phyloP scores from a whole-genome alignment of 2,113 vertebrate species.

The Dipodomys spectabilis region DNA sequence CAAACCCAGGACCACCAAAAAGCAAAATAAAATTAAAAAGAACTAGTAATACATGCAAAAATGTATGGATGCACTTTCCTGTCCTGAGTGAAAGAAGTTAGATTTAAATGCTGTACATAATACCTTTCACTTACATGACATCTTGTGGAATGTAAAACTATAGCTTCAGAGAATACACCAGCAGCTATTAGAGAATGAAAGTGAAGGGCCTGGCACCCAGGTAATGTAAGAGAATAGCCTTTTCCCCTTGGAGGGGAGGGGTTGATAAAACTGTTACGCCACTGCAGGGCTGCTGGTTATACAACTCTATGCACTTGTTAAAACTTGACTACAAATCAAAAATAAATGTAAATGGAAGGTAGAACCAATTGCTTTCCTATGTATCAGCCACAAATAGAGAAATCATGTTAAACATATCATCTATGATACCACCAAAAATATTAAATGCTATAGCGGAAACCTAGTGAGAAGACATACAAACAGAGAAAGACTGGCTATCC shows the following conservation, averaged over 20 bases:
- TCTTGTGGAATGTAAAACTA: not conserved
- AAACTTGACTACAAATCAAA: not conserved
- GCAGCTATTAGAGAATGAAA: not conserved
- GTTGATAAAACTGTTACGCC: not conserved
- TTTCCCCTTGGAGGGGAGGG: not conserved
- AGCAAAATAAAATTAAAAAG: too few species aligned
- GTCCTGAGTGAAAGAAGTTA: not conserved
- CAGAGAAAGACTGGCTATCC: not conserved
- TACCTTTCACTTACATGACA: not conserved
- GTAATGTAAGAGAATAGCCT: not conserved
- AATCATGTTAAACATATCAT: not conserved
- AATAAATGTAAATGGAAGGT: constrained; percentile 4
- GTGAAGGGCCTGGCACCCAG: not conserved
- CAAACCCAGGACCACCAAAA: too few species aligned
- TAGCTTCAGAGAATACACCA: not conserved
- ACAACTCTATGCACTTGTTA: not conserved
- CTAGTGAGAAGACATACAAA: not conserved
- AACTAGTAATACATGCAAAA: too few species aligned
- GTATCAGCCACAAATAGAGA: not conserved
- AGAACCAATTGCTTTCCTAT: not conserved
- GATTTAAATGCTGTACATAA: not conserved
- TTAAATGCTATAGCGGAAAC: not conserved
- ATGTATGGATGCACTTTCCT: not conserved
- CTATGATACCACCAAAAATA: not conserved
- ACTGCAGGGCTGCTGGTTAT: not conserved